Evolutionary conservation across 2,888 invertebrate genomes (phyloP).

Genomic region (Drosophila conformis): DNA sequence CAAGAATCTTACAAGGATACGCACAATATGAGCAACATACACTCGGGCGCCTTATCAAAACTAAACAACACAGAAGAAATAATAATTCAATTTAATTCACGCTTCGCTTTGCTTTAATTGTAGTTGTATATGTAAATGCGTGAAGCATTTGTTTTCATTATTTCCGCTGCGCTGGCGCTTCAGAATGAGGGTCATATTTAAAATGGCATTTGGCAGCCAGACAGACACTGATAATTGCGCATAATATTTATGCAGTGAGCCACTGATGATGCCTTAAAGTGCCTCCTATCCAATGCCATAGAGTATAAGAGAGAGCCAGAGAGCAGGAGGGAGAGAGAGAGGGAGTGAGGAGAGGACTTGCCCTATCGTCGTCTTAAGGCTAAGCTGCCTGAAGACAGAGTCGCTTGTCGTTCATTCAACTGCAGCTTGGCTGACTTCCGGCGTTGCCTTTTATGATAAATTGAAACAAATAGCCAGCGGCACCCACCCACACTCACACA

Average conservation of each 20-base stretch:
- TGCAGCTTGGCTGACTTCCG: conserved; percentile 77
- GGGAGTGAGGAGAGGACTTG: conserved; percentile 54
- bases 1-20: conserved; percentile 16
- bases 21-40: conserved; percentile 18
- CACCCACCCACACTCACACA: conserved; percentile 31
- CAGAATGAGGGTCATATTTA: conserved; percentile 25
- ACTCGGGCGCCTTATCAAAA: conserved; percentile 3
- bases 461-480: conserved; percentile 78
- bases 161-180: conserved; percentile 25
- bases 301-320: conserved; percentile 9
- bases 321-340: conserved; percentile 27
- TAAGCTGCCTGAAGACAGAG: conserved; percentile 62
- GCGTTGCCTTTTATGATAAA: conserved; percentile 79
- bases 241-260: conserved; percentile 57
- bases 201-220: conserved; percentile 40
- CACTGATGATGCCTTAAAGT: conserved; percentile 39
- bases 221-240: conserved; percentile 61
- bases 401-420: conserved; percentile 73
- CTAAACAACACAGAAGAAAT: conserved; percentile 1
- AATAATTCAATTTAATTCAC: conserved; percentile 49
- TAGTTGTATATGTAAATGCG: conserved; percentile 21
- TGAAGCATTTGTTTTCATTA: conserved; percentile 69
- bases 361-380: conserved; percentile 51
- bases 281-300: conserved; percentile 49
- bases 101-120: conserved; percentile 30